Evolutionary conservation across 2,888 invertebrate species (phyloP).

Genomic region (Leucozona laternaria): DNA sequence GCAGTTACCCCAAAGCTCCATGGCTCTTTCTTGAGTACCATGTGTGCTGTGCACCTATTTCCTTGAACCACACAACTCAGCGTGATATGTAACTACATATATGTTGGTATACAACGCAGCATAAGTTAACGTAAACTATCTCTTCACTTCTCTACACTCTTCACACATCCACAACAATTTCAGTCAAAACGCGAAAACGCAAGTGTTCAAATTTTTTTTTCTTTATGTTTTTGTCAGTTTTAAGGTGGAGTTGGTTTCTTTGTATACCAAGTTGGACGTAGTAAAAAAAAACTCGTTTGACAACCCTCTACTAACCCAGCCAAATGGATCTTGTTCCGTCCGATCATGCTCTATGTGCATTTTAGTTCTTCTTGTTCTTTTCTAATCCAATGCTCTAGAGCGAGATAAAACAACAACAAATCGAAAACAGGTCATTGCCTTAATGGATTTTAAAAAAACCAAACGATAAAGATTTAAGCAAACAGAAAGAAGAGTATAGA

Average conservation of each 20-base stretch:
- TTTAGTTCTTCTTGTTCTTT: conserved; percentile 24
- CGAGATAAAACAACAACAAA: conserved; percentile 78
- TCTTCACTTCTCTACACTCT: not conserved
- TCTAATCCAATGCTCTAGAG: conserved; percentile 50
- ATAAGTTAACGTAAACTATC: conserved; percentile 7
- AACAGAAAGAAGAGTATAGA: conserved; percentile 78
- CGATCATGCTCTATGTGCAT: conserved; percentile 49
- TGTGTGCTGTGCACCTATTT: conserved; percentile 66
- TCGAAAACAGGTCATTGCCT: conserved; percentile 78
- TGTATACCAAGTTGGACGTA: conserved; percentile 28
- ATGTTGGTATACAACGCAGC: not conserved
- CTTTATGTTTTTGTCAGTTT: conserved; percentile 42
- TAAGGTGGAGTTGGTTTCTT: conserved; percentile 58
- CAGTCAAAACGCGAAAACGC: conserved; percentile 72
- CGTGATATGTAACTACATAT: conserved; percentile 7
- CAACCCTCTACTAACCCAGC: conserved; percentile 70
- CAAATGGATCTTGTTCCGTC: conserved; percentile 67
- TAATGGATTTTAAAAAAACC: conserved; percentile 74
- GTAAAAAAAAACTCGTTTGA: conserved; percentile 64
- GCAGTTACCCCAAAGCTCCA: conserved; percentile 3
- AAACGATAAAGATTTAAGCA: conserved; percentile 81
- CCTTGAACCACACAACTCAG: conserved; percentile 63
- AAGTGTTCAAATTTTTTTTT: conserved; percentile 72
- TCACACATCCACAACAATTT: too few relatives aligned
- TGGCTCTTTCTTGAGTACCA: conserved; percentile 7